phyloP scores from a whole-genome alignment of 2,888 invertebrate genomes.

The Meandrusa payeni region DNA sequence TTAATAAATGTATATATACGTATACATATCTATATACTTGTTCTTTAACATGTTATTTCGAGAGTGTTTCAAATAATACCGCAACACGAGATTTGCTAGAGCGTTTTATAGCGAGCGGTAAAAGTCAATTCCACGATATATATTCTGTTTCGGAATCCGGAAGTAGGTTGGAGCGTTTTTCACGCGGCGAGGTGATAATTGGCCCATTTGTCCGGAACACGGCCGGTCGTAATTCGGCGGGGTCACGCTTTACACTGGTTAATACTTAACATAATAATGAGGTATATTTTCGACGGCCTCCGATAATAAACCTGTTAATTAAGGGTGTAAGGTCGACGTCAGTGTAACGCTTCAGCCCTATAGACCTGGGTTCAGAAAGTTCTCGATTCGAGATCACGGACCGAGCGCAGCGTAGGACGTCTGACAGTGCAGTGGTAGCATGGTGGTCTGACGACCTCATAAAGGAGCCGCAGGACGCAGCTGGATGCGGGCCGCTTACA shows the following conservation, averaged over 20 bases:
- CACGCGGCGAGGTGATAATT: conserved; percentile 23
- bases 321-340: neutral
- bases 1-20: too few species aligned
- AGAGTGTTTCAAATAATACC: conserved; percentile 2
- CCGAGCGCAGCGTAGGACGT: too few species aligned
- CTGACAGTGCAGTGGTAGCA: too few species aligned
- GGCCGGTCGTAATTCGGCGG: conserved; percentile 17
- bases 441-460: too few species aligned
- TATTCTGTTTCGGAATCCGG: conserved; percentile 14
- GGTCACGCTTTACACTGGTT: conserved; percentile 20
- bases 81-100: conserved; percentile 4
- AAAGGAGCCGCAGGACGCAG: too few species aligned
- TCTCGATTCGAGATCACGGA: too few species aligned
- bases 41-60: neutral
- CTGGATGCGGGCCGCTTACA: too few species aligned
- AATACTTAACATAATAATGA: conserved; percentile 21
- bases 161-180: conserved; percentile 18
- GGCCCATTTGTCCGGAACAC: conserved; percentile 23
- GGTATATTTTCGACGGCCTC: conserved; percentile 10
- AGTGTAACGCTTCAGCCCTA: neutral
- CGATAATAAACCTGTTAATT: conserved; percentile 17
- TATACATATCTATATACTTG: too few species aligned
- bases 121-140: conserved; percentile 16
- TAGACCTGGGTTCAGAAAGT: too few species aligned
- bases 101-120: neutral